Conservation (phyloP, 2,888 invertebrate species). For the Plusia festucae region DNA sequence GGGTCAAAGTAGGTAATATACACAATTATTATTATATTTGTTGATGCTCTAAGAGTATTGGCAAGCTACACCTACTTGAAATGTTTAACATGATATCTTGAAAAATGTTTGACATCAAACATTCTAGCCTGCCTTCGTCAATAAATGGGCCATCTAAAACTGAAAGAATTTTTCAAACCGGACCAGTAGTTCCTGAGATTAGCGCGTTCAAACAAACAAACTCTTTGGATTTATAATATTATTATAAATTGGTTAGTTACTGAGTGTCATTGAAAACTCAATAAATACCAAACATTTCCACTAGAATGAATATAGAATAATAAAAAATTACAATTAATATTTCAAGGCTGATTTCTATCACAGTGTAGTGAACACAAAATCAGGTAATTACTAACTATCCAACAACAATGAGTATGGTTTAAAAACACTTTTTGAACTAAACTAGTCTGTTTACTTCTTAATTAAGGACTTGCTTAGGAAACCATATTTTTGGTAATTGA, state of each 20-base stretch:
- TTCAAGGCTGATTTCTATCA: constrained; percentile 36
- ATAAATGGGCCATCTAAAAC: no score
- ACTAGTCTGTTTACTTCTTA: neutral
- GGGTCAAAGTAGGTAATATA: neutral
- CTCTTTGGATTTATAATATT: no score
- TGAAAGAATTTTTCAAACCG: no score
- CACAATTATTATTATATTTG: neutral
- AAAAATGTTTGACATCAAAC: neutral
- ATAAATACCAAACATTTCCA: neutral
- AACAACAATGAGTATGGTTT: neutral
- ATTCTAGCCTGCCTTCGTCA: no score
- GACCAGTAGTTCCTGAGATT: no score
- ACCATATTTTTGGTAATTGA: neutral
- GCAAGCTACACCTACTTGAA: neutral
- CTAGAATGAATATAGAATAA: neutral
- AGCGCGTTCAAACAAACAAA: no score
- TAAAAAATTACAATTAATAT: constrained; percentile 11
- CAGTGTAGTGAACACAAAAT: neutral
- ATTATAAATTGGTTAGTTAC: no score
- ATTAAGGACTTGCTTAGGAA: neutral
- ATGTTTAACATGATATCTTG: neutral
- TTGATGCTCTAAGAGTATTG: neutral
- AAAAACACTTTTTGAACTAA: constrained; percentile 2
- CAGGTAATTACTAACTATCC: neutral
- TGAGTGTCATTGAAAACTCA: neutral